Percentiles rank a stretch among this genome's conserved stretches.
phyloP scores from a whole-genome alignment of 2,888 invertebrate species.

The Caenorhabditis macrosperma region DNA sequence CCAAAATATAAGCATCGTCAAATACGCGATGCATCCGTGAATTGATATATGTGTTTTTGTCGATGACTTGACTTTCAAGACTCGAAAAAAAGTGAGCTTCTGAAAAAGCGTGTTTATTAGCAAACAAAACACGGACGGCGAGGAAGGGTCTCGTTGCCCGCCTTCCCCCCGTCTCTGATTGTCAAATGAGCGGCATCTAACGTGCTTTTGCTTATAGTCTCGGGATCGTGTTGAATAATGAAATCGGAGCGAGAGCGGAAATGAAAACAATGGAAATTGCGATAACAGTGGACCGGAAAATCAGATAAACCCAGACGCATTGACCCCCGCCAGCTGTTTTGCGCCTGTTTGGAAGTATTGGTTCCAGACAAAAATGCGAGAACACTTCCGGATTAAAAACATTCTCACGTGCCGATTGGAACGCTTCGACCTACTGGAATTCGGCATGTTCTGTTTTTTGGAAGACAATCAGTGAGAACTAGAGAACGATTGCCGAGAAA shows the following conservation, averaged over 20 bases:
- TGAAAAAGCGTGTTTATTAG: slow-evolving; percentile 50
- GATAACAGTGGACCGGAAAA: neutral
- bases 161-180: slow-evolving; percentile 23
- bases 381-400: neutral
- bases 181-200: slow-evolving; percentile 37
- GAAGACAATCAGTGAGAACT: neutral
- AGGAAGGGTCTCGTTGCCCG: slow-evolving; percentile 16
- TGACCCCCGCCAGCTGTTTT: neutral
- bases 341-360: neutral
- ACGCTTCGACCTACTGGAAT: slow-evolving; percentile 1
- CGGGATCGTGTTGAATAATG: slow-evolving; percentile 7
- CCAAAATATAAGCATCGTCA: slow-evolving; percentile 3
- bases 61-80: slow-evolving; percentile 40
- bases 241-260: slow-evolving; percentile 3
- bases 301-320: neutral
- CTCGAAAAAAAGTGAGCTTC: slow-evolving; percentile 40
- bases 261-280: neutral
- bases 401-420: neutral
- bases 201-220: slow-evolving; percentile 25
- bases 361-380: slow-evolving; percentile 10
- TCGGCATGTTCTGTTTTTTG: neutral
- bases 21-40: slow-evolving; percentile 20
- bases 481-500: neutral
- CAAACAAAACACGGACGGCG: slow-evolving; percentile 34
- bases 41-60: slow-evolving; percentile 52